These are phyloP conservation scores for Ommatoiulus sabulosus DNA, from an alignment of 2,888 invertebrate species.

Conservation along the genomic window DNA sequence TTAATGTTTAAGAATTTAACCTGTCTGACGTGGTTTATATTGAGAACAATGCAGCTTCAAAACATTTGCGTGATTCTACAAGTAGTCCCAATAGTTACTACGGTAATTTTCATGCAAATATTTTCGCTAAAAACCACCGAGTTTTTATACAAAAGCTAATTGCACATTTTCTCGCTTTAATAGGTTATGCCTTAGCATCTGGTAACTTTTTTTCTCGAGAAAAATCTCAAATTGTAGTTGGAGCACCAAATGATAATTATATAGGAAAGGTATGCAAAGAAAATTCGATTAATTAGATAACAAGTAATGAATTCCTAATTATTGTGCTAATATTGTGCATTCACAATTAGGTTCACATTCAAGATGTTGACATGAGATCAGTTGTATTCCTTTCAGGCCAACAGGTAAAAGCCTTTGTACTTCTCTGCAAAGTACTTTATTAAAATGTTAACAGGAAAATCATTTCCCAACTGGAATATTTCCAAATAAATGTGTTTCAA, in stretches of 20 bases:
- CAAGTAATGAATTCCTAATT: background rate
- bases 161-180: conserved; percentile 61
- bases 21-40: background rate
- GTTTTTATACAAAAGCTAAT: background rate
- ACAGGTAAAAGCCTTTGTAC: too few relatives aligned
- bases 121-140: background rate
- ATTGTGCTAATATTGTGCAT: conserved; percentile 63
- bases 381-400: too few relatives aligned
- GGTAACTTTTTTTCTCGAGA: conserved; percentile 65
- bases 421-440: too few relatives aligned
- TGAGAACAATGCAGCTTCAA: background rate
- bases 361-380: background rate
- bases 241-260: conserved; percentile 71
- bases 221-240: conserved; percentile 69
- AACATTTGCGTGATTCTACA: background rate
- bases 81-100: background rate
- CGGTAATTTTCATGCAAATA: background rate
- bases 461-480: too few relatives aligned
- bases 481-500: too few relatives aligned
- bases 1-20: background rate
- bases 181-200: conserved; percentile 65
- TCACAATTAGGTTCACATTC: background rate
- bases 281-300: conserved; percentile 64
- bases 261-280: conserved; percentile 64
- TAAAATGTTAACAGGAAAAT: too few relatives aligned